Conservation (phyloP, 2,888 invertebrate species). For the Syrista parreyssii region DNA sequence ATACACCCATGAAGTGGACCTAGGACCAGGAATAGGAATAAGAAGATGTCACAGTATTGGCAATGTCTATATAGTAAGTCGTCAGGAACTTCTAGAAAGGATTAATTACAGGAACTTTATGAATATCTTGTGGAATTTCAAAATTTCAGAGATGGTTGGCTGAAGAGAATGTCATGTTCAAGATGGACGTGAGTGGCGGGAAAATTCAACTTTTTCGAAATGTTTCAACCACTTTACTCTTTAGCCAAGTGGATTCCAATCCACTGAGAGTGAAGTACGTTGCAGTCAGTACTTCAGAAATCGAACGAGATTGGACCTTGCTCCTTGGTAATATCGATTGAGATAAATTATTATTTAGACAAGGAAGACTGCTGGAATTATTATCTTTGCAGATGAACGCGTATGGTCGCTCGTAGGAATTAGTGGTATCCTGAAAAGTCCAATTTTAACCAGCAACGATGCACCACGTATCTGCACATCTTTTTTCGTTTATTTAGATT, state of each 20-base stretch:
- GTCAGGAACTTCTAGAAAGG: background rate
- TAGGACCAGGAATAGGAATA: slow-evolving; percentile 25
- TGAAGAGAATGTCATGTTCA: slow-evolving; percentile 28
- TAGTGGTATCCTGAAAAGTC: slow-evolving; percentile 27
- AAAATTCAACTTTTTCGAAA: slow-evolving; percentile 24
- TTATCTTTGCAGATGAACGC: slow-evolving; percentile 24
- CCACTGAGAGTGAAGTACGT: slow-evolving; percentile 20
- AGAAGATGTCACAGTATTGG: slow-evolving; percentile 30
- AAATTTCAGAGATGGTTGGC: slow-evolving; percentile 27
- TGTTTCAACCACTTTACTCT: slow-evolving; percentile 18
- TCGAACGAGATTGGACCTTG: slow-evolving; percentile 22
- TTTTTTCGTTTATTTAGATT: slow-evolving; percentile 32
- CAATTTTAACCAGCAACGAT: slow-evolving; percentile 14
- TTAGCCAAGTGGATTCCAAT: slow-evolving; percentile 21
- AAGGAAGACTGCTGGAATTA: background rate
- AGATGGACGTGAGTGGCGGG: slow-evolving; percentile 21
- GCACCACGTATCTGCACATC: slow-evolving; percentile 24
- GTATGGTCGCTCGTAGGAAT: slow-evolving; percentile 28
- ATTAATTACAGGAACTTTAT: background rate
- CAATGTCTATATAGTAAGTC: slow-evolving; percentile 29
- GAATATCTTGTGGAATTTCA: background rate
- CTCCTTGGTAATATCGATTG: slow-evolving; percentile 8
- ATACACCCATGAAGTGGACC: slow-evolving; percentile 24
- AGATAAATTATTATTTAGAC: background rate
- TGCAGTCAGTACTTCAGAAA: slow-evolving; percentile 19